phyloP scores from a whole-genome alignment of 2,888 invertebrate species.

The Spodoptera littoralis region DNA sequence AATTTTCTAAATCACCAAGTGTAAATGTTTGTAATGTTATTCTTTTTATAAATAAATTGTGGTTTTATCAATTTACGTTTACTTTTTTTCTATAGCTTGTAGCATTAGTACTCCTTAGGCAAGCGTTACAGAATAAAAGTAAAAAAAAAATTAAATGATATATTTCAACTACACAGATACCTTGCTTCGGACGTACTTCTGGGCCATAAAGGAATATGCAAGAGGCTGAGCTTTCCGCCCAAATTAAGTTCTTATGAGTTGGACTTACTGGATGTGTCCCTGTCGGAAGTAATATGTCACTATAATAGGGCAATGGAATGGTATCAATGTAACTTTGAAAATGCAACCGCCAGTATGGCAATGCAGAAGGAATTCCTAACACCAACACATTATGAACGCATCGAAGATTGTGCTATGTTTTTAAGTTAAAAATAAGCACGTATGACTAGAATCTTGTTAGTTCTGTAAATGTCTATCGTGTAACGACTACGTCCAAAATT shows the following conservation, averaged over 20 bases:
- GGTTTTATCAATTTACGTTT: slow-evolving; percentile 7
- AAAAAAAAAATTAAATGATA: background rate
- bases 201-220: slow-evolving; percentile 71
- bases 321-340: slow-evolving; percentile 42
- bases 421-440: background rate
- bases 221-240: slow-evolving; percentile 67
- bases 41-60: slow-evolving; percentile 25
- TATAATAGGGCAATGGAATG: slow-evolving; percentile 65
- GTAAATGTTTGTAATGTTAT: background rate
- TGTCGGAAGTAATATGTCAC: slow-evolving; percentile 54
- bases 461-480: background rate
- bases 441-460: background rate
- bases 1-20: slow-evolving; percentile 6
- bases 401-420: slow-evolving; percentile 54
- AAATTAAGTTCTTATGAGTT: slow-evolving; percentile 65
- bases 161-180: slow-evolving; percentile 61
- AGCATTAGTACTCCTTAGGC: background rate
- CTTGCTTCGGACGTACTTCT: slow-evolving; percentile 68
- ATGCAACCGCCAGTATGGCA: slow-evolving; percentile 38
- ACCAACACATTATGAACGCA: slow-evolving; percentile 52
- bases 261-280: slow-evolving; percentile 61
- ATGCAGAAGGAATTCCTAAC: slow-evolving; percentile 60
- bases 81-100: background rate
- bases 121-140: background rate
- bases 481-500: no score